Conservation (phyloP, 2,797 vertebrate species). For the Delichon dasypus region DNA sequence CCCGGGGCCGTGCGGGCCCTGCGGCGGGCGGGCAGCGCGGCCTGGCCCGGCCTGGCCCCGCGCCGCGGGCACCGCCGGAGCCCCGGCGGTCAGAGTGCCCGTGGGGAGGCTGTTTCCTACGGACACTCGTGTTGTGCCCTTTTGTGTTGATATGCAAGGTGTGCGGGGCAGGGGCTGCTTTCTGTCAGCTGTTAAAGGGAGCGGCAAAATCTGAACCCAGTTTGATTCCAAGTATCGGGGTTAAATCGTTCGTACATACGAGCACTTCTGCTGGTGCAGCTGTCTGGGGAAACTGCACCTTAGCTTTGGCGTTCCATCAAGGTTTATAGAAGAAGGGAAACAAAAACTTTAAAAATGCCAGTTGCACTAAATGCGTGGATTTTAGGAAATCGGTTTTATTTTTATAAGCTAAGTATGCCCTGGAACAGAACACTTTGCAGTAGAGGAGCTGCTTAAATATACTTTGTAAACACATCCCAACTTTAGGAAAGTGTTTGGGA, state of each 20-base stretch:
- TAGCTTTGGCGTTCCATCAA: accelerated
- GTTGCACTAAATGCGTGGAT: accelerated
- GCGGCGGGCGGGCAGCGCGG: neutral
- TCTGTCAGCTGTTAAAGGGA: accelerated
- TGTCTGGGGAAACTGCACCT: neutral
- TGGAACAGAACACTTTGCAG: neutral
- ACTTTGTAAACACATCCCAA: constrained; percentile 16
- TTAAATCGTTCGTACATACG: accelerated
- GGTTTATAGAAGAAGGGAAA: neutral
- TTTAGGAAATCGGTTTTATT: neutral
- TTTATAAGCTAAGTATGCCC: neutral
- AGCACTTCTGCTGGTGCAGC: neutral
- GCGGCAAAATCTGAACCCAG: accelerated
- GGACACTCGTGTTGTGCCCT: accelerated
- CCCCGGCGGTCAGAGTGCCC: accelerated
- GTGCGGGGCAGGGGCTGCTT: accelerated
- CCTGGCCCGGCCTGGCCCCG: neutral
- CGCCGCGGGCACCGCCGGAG: neutral
- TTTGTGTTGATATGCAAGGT: accelerated
- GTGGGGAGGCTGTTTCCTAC: accelerated
- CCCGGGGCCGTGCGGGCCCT: neutral
- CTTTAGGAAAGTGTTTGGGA: constrained; percentile 17
- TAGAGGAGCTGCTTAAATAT: neutral
- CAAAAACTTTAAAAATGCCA: accelerated
- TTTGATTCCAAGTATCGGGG: accelerated